Conservation (phyloP, 2,797 vertebrate species). For the Arctocebus calabarensis region DNA sequence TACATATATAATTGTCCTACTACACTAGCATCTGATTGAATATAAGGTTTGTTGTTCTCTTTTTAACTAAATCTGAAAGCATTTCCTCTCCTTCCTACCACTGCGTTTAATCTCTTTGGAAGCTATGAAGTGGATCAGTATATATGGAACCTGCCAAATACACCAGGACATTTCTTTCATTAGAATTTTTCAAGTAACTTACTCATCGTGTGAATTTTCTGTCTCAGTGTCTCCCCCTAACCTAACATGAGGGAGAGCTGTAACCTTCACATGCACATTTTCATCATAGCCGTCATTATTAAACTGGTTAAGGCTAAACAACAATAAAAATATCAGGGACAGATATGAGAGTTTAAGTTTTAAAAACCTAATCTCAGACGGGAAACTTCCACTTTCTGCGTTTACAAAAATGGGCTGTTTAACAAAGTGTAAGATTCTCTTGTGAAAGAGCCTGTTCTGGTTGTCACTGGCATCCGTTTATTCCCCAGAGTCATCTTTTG, state of each 20-base stretch:
- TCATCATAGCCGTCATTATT: neutral
- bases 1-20: neutral
- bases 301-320: neutral
- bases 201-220: neutral
- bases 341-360: neutral
- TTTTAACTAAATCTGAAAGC: neutral
- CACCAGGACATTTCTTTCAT: neutral
- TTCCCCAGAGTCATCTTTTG: neutral
- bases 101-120: neutral
- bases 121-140: neutral
- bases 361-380: constrained; percentile 20
- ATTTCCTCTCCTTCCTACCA: neutral
- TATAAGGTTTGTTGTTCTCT: neutral
- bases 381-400: neutral
- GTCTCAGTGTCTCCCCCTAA: neutral
- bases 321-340: neutral
- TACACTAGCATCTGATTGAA: neutral
- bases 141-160: neutral
- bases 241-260: neutral
- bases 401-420: neutral
- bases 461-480: neutral
- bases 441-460: neutral
- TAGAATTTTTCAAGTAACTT: neutral
- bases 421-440: neutral
- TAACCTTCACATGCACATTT: neutral